Evolutionary conservation across 2,113 vertebrate species (phyloP).

Genomic region (Indicator indicator): DNA sequence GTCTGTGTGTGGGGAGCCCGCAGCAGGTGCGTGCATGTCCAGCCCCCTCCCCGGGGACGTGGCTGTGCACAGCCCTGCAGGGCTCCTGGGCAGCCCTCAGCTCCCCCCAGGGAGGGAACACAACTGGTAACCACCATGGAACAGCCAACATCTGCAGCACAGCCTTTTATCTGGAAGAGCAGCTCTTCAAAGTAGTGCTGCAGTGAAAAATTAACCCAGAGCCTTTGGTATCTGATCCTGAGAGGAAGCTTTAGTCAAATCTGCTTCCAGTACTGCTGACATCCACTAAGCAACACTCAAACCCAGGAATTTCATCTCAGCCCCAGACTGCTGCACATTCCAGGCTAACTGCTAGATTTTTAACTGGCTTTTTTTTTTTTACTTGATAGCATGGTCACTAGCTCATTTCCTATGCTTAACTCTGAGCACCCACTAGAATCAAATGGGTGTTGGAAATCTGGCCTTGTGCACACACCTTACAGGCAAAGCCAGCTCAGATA

Average conservation of each 20-base stretch:
- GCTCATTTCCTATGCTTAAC: background rate
- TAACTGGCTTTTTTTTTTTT: background rate
- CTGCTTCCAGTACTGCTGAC: background rate
- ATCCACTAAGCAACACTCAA: slow-evolving; percentile 20
- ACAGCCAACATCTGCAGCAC: background rate
- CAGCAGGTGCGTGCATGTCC: background rate
- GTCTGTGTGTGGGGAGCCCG: background rate
- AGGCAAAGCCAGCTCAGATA: background rate
- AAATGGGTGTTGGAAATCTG: background rate
- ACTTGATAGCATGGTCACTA: background rate
- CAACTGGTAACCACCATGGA: background rate
- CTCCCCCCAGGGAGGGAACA: background rate
- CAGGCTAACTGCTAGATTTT: background rate
- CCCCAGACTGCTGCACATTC: background rate
- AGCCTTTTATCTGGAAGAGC: slow-evolving; percentile 1
- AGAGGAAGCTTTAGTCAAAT: background rate
- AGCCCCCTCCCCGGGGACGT: background rate
- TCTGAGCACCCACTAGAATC: background rate
- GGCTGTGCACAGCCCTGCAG: background rate
- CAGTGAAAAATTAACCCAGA: background rate
- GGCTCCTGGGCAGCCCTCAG: background rate
- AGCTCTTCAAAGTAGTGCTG: slow-evolving; percentile 10
- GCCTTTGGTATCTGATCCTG: background rate
- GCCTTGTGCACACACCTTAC: background rate
- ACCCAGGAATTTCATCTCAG: background rate